Percentiles rank a stretch among this genome's conserved stretches.
These are phyloP conservation scores for Hydrotaea diabolus DNA, from an alignment of 2,888 invertebrate genomes.

Conservation along the genomic window DNA sequence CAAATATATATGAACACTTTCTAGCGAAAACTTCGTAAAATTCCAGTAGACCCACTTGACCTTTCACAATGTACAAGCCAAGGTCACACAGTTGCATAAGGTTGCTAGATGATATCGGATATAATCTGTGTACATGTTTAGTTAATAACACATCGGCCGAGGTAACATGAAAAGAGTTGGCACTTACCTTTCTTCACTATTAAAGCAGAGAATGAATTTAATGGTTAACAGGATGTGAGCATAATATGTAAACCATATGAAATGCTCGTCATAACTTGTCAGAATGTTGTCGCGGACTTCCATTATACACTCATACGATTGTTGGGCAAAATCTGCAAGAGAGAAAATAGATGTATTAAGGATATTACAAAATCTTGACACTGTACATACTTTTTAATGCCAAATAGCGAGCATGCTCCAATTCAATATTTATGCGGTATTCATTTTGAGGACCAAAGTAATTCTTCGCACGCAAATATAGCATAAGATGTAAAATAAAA, in stretches of 20 bases:
- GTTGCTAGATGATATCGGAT: conserved; percentile 41
- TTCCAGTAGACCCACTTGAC: conserved; percentile 52
- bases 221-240: conserved; percentile 64
- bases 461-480: conserved; percentile 62
- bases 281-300: conserved; percentile 51
- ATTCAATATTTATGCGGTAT: conserved; percentile 63
- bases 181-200: conserved; percentile 65
- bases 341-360: neutral
- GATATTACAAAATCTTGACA: neutral
- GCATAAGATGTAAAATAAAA: conserved; percentile 67
- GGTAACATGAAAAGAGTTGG: neutral
- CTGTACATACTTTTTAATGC: conserved; percentile 69
- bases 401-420: conserved; percentile 69
- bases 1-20: conserved; percentile 52
- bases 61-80: conserved; percentile 63
- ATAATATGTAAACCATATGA: conserved; percentile 67
- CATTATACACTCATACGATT: conserved; percentile 68
- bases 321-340: conserved; percentile 69
- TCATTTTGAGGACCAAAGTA: conserved; percentile 68
- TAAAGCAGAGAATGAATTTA: conserved; percentile 66
- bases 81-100: conserved; percentile 61
- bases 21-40: conserved; percentile 62
- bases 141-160: neutral
- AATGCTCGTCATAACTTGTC: conserved; percentile 51
- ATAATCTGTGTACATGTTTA: conserved; percentile 38